These are phyloP conservation scores for Orchesella flavescens DNA, from an alignment of 2,888 invertebrate species.

Conservation along the genomic window DNA sequence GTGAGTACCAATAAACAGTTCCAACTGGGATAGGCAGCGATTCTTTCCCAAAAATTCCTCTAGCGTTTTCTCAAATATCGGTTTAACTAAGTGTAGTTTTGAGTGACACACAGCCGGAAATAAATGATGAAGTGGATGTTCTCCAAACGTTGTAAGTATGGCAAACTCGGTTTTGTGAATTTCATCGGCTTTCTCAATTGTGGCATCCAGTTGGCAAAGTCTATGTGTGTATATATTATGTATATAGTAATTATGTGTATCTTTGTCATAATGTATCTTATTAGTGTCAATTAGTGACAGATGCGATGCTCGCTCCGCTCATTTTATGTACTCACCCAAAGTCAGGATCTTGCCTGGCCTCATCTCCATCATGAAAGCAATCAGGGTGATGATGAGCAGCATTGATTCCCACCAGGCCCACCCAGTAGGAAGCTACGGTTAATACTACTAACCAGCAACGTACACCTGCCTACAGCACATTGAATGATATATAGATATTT, in stretches of 20 bases:
- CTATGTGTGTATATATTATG: slow-evolving; percentile 23
- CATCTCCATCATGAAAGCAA: slow-evolving; percentile 74
- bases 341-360: slow-evolving; percentile 70
- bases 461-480: slow-evolving; percentile 46
- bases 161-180: slow-evolving; percentile 68
- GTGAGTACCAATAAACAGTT: slow-evolving; percentile 82
- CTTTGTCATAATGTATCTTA: too few relatives aligned
- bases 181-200: slow-evolving; percentile 64
- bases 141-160: slow-evolving; percentile 82
- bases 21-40: slow-evolving; percentile 75
- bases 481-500: background rate
- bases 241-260: slow-evolving; percentile 1
- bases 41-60: slow-evolving; percentile 79
- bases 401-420: slow-evolving; percentile 81
- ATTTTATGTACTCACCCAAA: slow-evolving; percentile 70
- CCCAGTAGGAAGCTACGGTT: slow-evolving; percentile 64
- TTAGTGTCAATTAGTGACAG: too few relatives aligned
- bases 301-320: background rate
- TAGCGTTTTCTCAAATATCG: slow-evolving; percentile 70
- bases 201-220: slow-evolving; percentile 66
- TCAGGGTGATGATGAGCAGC: slow-evolving; percentile 84
- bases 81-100: slow-evolving; percentile 73
- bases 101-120: slow-evolving; percentile 80
- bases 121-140: slow-evolving; percentile 86
- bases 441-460: slow-evolving; percentile 67